These are phyloP conservation scores for Trypoxylon attenuatum DNA, from an alignment of 2,888 invertebrate species.

Conservation along the genomic window DNA sequence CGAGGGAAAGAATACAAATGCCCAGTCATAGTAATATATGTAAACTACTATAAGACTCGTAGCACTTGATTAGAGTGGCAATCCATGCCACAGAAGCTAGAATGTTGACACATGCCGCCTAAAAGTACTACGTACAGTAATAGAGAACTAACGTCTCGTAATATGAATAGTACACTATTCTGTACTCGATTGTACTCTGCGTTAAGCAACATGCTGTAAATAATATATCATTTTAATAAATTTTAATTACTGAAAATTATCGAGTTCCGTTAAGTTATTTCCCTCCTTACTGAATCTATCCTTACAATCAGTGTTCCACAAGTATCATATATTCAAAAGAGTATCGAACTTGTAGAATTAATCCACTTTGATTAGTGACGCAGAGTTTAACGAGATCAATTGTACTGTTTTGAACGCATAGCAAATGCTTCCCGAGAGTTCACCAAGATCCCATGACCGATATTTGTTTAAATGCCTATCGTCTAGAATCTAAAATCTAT, in stretches of 20 bases:
- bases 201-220: constrained; percentile 65
- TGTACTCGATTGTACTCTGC: constrained; percentile 27
- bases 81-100: constrained; percentile 9
- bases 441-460: no score
- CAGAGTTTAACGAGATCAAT: constrained; percentile 6
- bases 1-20: constrained; percentile 3
- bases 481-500: neutral
- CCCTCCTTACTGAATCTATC: constrained; percentile 5
- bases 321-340: no score
- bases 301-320: neutral
- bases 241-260: constrained; percentile 41
- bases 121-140: constrained; percentile 21
- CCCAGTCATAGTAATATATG: constrained; percentile 52
- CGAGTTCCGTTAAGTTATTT: neutral
- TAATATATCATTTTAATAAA: constrained; percentile 73
- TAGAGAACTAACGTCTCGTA: constrained; percentile 38
- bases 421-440: no score
- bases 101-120: constrained; percentile 17
- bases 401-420: no score
- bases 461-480: no score
- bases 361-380: neutral
- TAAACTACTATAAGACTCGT: constrained; percentile 29
- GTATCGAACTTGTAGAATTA: neutral
- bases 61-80: constrained; percentile 17
- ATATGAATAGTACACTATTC: constrained; percentile 27